phyloP scores from a whole-genome alignment of 1,140 invertebrate genomes.

The Ceratina australensis region DNA sequence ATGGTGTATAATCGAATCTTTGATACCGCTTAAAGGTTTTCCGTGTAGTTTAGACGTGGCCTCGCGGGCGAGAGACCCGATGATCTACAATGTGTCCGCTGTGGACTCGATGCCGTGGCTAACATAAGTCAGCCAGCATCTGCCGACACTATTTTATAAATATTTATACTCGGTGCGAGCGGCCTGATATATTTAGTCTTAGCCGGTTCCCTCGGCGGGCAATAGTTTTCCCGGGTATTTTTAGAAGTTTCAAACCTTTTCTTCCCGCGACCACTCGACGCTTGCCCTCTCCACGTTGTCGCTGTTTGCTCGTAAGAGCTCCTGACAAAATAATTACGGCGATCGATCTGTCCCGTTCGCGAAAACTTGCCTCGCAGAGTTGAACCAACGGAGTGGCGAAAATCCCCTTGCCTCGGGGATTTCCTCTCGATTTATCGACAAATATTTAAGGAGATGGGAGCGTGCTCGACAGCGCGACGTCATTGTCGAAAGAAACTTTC shows the following conservation, averaged over 20 bases:
- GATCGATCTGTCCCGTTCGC: conserved; percentile 14
- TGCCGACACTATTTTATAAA: conserved; percentile 67
- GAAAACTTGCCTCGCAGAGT: neutral
- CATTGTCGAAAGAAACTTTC: conserved; percentile 41
- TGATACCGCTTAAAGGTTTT: neutral
- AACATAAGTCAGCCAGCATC: conserved; percentile 57
- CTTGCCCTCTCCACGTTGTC: too few species aligned
- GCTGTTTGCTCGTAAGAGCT: neutral
- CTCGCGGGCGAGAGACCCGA: conserved; percentile 1
- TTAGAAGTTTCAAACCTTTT: conserved; percentile 44
- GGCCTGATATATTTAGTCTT: conserved; percentile 61
- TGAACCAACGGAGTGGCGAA: too few species aligned
- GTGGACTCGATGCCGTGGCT: conserved; percentile 34
- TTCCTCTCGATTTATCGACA: conserved; percentile 29
- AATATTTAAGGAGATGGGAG: conserved; percentile 34
- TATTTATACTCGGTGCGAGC: conserved; percentile 57
- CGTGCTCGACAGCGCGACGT: neutral
- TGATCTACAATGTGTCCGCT: neutral
- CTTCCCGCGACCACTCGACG: neutral
- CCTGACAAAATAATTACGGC: conserved; percentile 15
- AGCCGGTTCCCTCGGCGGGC: conserved; percentile 18
- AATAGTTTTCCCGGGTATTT: conserved; percentile 60
- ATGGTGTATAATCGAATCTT: conserved; percentile 10
- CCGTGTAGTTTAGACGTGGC: conserved; percentile 25
- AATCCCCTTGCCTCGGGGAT: neutral